Evolutionary conservation across 2,888 invertebrate genomes (phyloP).

Genomic region (Pyrrhia umbra): DNA sequence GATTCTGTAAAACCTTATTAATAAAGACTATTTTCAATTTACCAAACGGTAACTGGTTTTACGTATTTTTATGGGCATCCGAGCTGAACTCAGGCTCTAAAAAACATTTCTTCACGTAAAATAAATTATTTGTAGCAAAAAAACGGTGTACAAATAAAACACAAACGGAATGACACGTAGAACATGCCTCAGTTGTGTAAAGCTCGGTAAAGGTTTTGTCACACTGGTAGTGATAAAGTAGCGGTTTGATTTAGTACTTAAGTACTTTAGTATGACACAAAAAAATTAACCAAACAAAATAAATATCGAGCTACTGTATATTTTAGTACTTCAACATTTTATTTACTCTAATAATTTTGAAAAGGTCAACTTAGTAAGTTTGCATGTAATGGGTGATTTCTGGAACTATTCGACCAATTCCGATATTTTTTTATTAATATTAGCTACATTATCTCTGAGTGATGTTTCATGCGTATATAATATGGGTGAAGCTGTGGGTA

Average conservation of each 20-base stretch:
- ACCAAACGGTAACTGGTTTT: conserved; percentile 21
- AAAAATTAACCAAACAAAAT: too few relatives aligned
- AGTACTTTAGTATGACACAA: too few relatives aligned
- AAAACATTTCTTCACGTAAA: conserved; percentile 52
- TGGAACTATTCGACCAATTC: too few relatives aligned
- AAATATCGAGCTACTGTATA: too few relatives aligned
- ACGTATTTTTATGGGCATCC: conserved; percentile 38
- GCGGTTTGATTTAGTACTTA: background rate
- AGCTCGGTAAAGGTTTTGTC: conserved; percentile 12
- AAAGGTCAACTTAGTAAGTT: too few relatives aligned
- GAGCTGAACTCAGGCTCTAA: conserved; percentile 19
- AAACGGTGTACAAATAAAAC: conserved; percentile 43
- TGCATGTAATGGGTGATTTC: too few relatives aligned
- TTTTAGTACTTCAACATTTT: too few relatives aligned
- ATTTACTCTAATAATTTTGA: too few relatives aligned
- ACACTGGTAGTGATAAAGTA: conserved; percentile 18
- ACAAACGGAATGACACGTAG: conserved; percentile 43
- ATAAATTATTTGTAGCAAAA: conserved; percentile 55
- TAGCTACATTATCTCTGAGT: too few relatives aligned
- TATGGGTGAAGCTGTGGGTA: too few relatives aligned
- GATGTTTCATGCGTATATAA: too few relatives aligned
- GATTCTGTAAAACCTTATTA: background rate
- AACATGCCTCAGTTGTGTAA: conserved; percentile 27
- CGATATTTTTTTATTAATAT: too few relatives aligned
- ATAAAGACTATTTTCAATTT: conserved; percentile 19